A percentile compares a stretch with the other conserved stretches of the same genome.
Conservation (phyloP, 2,888 invertebrate genomes). For the Parthenolecanium corni region DNA sequence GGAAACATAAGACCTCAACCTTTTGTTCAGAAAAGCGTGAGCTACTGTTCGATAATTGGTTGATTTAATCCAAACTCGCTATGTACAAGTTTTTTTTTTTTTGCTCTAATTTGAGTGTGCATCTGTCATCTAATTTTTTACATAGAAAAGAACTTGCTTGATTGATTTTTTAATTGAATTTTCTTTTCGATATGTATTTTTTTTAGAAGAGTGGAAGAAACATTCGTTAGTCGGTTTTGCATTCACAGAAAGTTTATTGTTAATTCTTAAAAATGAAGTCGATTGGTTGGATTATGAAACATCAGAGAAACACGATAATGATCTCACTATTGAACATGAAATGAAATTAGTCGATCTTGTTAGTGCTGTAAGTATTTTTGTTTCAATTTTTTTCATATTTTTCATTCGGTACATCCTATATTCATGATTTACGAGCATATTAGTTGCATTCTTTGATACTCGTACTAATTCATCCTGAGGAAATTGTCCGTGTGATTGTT, state of each 20-base stretch:
- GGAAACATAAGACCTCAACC: too few relatives aligned
- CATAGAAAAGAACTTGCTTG: not conserved
- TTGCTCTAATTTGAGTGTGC: too few relatives aligned
- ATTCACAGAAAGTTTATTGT: conserved; percentile 7
- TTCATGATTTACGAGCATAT: not conserved
- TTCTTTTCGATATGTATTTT: too few relatives aligned
- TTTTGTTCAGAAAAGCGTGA: too few relatives aligned
- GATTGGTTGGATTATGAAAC: conserved; percentile 10
- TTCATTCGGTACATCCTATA: too few relatives aligned
- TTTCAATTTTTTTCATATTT: not conserved
- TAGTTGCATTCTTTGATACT: not conserved
- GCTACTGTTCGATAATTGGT: too few relatives aligned
- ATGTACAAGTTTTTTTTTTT: too few relatives aligned
- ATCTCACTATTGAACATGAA: not conserved
- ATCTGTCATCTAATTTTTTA: not conserved
- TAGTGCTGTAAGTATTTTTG: not conserved
- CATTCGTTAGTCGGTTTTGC: conserved; percentile 4
- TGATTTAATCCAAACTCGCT: too few relatives aligned
- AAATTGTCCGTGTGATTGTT: too few relatives aligned
- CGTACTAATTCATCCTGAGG: too few relatives aligned
- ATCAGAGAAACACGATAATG: not conserved
- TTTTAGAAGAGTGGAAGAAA: not conserved
- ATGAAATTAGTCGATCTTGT: conserved; percentile 13
- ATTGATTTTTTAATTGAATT: not conserved
- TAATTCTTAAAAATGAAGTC: conserved; percentile 6